A percentile compares a stretch with the other conserved stretches of the same genome.
Conservation (phyloP, 2,888 invertebrate genomes). For the Drosophila cyrtoloma region DNA sequence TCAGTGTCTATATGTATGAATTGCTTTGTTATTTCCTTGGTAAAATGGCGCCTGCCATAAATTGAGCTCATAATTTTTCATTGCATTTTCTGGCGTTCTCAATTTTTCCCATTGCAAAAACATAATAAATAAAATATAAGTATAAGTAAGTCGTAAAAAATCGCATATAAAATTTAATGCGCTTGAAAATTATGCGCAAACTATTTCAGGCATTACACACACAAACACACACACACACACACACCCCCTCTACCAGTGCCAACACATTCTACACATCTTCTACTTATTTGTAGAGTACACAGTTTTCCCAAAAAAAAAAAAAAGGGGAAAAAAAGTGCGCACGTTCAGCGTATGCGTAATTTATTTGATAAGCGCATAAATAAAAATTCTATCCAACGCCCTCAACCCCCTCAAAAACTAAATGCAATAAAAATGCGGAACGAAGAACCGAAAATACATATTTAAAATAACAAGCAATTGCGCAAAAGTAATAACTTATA, state of each 20-base stretch:
- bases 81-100: conserved; percentile 53
- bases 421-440: conserved; percentile 72
- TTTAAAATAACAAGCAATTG: conserved; percentile 76
- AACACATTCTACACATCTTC: not conserved
- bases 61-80: conserved; percentile 75
- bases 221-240: not conserved
- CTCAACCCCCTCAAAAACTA: conserved; percentile 41
- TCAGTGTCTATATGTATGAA: conserved; percentile 42
- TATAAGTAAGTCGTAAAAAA: conserved; percentile 75
- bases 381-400: conserved; percentile 57
- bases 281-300: conserved; percentile 31
- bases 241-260: not conserved
- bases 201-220: conserved; percentile 64
- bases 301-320: conserved; percentile 3
- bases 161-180: conserved; percentile 78
- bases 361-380: conserved; percentile 79
- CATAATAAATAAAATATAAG: conserved; percentile 77
- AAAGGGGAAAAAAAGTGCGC: conserved; percentile 40
- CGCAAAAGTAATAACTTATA: conserved; percentile 78
- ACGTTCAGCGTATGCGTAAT: conserved; percentile 72
- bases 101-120: conserved; percentile 58
- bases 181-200: conserved; percentile 77
- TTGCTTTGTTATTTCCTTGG: conserved; percentile 67
- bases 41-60: conserved; percentile 68
- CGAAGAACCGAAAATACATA: conserved; percentile 59